Conservation (phyloP, 2,888 invertebrate species). For the Cistogaster globosa region DNA sequence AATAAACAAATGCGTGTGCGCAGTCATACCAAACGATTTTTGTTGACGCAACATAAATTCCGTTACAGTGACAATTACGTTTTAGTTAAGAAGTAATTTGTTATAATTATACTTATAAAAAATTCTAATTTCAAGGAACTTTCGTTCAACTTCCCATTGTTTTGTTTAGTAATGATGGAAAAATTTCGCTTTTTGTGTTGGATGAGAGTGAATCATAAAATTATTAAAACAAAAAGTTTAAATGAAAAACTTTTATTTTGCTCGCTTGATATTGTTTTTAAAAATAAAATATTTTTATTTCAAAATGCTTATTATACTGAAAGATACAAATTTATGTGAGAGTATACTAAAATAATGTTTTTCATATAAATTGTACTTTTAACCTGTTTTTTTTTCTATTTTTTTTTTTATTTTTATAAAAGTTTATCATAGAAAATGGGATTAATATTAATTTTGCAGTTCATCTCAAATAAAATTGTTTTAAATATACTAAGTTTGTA, state of each 20-base stretch:
- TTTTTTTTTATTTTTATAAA: too few species aligned
- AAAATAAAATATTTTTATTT: constrained; percentile 40
- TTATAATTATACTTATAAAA: neutral
- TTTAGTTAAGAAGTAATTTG: neutral
- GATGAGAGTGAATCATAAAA: constrained; percentile 21
- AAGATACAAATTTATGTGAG: too few species aligned
- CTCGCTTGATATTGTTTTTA: constrained; percentile 6
- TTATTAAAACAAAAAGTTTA: constrained; percentile 28
- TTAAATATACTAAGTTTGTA: too few species aligned
- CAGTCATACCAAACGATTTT: too few species aligned
- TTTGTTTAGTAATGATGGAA: neutral
- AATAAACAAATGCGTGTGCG: too few species aligned
- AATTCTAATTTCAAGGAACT: neutral
- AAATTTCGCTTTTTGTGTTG: constrained; percentile 4
- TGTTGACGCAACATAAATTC: neutral
- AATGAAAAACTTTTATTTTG: constrained; percentile 42
- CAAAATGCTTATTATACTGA: neutral
- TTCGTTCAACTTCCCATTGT: neutral
- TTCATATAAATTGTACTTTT: too few species aligned
- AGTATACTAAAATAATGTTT: too few species aligned
- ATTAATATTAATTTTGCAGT: too few species aligned
- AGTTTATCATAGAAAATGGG: too few species aligned
- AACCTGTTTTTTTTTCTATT: too few species aligned
- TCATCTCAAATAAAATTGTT: too few species aligned
- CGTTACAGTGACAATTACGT: neutral